Percentiles rank a stretch among this genome's conserved stretches.
Evolutionary conservation across 2,888 invertebrate genomes (phyloP).

Genomic region (Brachypalpus laphriformis): DNA sequence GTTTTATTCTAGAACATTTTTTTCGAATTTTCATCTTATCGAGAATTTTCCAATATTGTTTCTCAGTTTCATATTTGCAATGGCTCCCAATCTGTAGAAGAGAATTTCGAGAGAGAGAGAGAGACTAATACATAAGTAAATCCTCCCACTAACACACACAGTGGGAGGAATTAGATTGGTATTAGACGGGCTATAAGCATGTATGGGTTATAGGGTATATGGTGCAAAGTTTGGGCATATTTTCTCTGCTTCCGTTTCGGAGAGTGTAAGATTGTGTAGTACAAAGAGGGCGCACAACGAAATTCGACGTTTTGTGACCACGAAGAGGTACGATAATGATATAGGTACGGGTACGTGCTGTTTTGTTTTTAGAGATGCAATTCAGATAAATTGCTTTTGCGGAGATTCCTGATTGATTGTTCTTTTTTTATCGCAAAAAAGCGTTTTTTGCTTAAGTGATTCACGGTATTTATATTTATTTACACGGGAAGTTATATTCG

Average conservation of each 20-base stretch:
- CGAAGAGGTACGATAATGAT: constrained; percentile 3
- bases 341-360: constrained; percentile 12
- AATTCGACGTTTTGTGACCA: constrained; percentile 38
- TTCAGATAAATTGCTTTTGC: constrained; percentile 30
- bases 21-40: constrained; percentile 26
- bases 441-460: constrained; percentile 1
- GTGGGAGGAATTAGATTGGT: constrained; percentile 32
- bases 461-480: constrained; percentile 18
- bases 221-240: constrained; percentile 14
- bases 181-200: constrained; percentile 22
- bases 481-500: background rate
- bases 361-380: constrained; percentile 36
- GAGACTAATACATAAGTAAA: constrained; percentile 5
- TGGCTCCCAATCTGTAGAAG: constrained; percentile 44
- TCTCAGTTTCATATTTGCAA: constrained; percentile 21
- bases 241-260: constrained; percentile 34
- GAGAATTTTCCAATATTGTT: constrained; percentile 62
- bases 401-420: constrained; percentile 18
- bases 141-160: background rate
- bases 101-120: constrained; percentile 12
- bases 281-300: background rate
- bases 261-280: background rate
- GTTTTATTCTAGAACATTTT: constrained; percentile 43
- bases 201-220: constrained; percentile 47
- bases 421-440: constrained; percentile 17